These are phyloP conservation scores for Streptopelia turtur DNA, from an alignment of 2,797 vertebrate species.

Conservation along the genomic window DNA sequence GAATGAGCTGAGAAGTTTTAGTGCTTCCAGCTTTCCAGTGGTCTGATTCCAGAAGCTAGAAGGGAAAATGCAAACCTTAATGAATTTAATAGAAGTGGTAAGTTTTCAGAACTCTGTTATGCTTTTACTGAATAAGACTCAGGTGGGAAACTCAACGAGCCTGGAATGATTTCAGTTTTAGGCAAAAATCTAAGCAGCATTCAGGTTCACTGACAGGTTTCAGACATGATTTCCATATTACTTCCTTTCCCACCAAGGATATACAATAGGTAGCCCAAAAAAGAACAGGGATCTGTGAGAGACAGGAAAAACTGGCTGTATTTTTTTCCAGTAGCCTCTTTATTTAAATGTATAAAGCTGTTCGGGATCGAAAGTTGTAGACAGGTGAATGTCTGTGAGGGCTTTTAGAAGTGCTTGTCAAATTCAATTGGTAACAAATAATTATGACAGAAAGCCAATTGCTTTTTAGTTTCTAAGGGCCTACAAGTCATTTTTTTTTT, in stretches of 20 bases:
- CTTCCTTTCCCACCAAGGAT: neutral
- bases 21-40: neutral
- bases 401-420: neutral
- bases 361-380: neutral
- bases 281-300: neutral
- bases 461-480: neutral
- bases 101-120: neutral
- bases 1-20: neutral
- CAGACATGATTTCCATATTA: neutral
- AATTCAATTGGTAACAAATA: neutral
- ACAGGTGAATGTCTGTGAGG: neutral
- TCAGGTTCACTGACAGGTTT: neutral
- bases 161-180: neutral
- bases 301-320: neutral
- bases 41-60: neutral
- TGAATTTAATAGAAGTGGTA: neutral
- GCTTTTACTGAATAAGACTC: neutral
- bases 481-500: neutral
- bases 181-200: neutral
- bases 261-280: neutral
- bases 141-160: neutral
- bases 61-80: neutral
- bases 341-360: neutral
- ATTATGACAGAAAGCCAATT: neutral
- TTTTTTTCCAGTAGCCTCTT: neutral